Evolutionary conservation across 2,888 invertebrate genomes (phyloP), one percentile per base, ranked within the genome.

Genomic region (Diachrysia chrysitis): DNA sequence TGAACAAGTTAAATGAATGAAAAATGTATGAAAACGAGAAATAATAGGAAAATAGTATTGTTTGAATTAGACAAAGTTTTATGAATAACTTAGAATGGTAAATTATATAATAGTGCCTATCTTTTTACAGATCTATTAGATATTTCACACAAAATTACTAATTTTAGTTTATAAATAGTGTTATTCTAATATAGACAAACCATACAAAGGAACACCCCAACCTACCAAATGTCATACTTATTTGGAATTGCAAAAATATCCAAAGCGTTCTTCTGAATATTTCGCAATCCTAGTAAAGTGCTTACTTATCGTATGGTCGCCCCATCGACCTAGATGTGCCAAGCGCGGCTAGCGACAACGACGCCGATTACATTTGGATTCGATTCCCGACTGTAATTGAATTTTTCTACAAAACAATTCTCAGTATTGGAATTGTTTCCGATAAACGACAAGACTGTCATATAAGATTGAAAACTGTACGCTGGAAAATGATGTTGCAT

Each of bases 371-470:
- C 48, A 51, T 51, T 6, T 19, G n/a, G 9, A 16, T 56, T 63
- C 21, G 1, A 19, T 68, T 55, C 9, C 29, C 9, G 1, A 37
- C 16, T 48, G 35, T 19, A 51, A 54, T 55, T 58, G 17, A 1
- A 42, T 58, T 51, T 73, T 64, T 42, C 64, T 42, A 59, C 37
- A 16, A 56, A 63, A 69, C 29, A 23, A 63, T 70, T 63, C 7
- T 35, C 19, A 29, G 35, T 59, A 75, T 48, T n/a, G 63, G 16
- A 70, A 70, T 53, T 51, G 58, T 63, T 75, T 70, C 19, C 29
- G 21, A 75, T 59, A 59, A 59, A 69, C 51, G 55, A 48, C n/a
- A 19, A 46, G 19, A 10, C n/a, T 65, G 51, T 29, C 35, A 35
- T 57, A 56, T 62, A 51, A 62, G 32, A 42, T 16, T 48, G 23